Evolutionary conservation across 2,888 invertebrate genomes (phyloP).

Genomic region (Scelioninae gen. 2): DNA sequence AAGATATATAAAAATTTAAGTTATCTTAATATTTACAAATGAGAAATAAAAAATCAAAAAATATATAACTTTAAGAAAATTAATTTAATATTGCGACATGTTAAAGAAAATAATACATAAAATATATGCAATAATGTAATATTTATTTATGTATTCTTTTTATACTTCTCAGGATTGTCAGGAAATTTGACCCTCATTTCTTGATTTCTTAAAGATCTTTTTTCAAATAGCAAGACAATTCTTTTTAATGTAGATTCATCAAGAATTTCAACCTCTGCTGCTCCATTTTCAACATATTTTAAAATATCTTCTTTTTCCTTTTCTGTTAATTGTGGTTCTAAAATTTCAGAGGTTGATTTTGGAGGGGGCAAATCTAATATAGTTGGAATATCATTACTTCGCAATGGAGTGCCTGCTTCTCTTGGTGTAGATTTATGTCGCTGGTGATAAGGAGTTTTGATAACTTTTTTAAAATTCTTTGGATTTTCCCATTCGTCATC

Average conservation of each 20-base stretch:
- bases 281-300: constrained; percentile 89
- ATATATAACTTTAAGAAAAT: too few species aligned
- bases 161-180: constrained; percentile 92
- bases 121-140: too few species aligned
- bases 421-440: constrained; percentile 72
- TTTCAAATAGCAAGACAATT: constrained; percentile 94
- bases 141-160: constrained; percentile 3
- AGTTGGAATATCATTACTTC: constrained; percentile 67
- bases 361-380: constrained; percentile 75
- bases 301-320: constrained; percentile 88
- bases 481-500: constrained; percentile 81
- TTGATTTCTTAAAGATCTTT: constrained; percentile 93
- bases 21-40: too few species aligned
- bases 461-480: constrained; percentile 77
- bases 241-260: constrained; percentile 93
- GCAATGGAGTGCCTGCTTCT: constrained; percentile 63
- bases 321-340: constrained; percentile 81
- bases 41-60: too few species aligned
- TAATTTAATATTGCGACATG: too few species aligned
- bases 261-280: constrained; percentile 88
- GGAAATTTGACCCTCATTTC: constrained; percentile 99
- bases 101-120: too few species aligned
- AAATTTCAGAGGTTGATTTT: constrained; percentile 77
- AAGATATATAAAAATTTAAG: too few species aligned
- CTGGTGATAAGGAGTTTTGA: constrained; percentile 75